phyloP scores from a whole-genome alignment of 2,113 vertebrate genomes.

The Austrofundulus limnaeus region DNA sequence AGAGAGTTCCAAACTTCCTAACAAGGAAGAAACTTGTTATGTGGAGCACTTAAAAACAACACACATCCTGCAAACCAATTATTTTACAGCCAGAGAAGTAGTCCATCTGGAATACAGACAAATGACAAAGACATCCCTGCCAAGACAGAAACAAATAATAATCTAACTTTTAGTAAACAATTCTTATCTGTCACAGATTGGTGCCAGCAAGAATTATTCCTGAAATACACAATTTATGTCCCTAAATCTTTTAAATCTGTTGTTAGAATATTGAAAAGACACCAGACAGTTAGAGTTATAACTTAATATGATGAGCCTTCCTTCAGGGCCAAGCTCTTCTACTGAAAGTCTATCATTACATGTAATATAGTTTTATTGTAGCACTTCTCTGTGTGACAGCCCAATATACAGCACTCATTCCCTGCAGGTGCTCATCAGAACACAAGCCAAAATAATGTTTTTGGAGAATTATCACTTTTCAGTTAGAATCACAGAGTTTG shows the following conservation, averaged over 20 bases:
- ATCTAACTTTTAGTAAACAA: slow-evolving; percentile 4
- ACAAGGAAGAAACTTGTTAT: slow-evolving; percentile 16
- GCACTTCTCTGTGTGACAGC: background rate
- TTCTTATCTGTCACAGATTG: background rate
- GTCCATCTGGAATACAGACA: background rate
- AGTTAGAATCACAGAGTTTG: slow-evolving; percentile 19
- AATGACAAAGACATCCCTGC: slow-evolving; percentile 18
- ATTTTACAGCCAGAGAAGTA: slow-evolving; percentile 20
- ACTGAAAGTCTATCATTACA: too few relatives aligned
- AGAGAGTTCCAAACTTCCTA: slow-evolving; percentile 24
- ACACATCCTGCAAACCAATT: slow-evolving; percentile 38
- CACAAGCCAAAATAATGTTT: slow-evolving; percentile 2
- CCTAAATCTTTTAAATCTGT: background rate
- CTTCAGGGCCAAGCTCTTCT: too few relatives aligned
- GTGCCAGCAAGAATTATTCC: background rate
- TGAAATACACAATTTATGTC: background rate
- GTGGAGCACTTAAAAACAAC: slow-evolving; percentile 13
- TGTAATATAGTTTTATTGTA: too few relatives aligned
- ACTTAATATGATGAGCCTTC: too few relatives aligned
- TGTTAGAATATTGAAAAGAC: background rate
- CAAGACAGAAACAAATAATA: slow-evolving; percentile 6
- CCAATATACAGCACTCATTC: background rate
- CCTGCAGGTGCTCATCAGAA: slow-evolving; percentile 38
- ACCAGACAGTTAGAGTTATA: background rate
- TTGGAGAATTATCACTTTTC: slow-evolving; percentile 13